These are phyloP conservation scores for Furnarius figulus DNA, from an alignment of 2,113 vertebrate genomes.

Conservation along the genomic window DNA sequence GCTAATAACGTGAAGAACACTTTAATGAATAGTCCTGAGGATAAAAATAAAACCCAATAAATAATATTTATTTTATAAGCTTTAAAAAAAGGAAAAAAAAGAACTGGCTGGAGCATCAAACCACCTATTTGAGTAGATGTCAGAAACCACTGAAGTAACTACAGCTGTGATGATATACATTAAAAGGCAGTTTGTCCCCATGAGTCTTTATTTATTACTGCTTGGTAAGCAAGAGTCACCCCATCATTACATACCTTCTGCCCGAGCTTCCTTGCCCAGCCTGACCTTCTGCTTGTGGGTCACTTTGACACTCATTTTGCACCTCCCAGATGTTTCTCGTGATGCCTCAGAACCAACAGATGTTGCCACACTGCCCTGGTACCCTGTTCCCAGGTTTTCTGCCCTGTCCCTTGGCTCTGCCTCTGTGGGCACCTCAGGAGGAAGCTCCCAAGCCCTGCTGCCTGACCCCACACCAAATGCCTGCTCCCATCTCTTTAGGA, in stretches of 20 bases:
- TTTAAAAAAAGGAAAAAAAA: not conserved
- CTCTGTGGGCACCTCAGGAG: not conserved
- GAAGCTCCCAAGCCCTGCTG: not conserved
- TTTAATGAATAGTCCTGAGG: constrained; percentile 58
- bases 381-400: not conserved
- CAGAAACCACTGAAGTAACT: constrained; percentile 32
- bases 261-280: not conserved
- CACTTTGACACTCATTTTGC: not conserved
- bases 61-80: constrained; percentile 54
- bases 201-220: constrained; percentile 7
- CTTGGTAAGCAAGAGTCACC: not conserved
- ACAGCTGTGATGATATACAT: not conserved
- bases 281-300: not conserved
- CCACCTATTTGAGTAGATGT: not conserved
- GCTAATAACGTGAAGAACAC: constrained; percentile 37
- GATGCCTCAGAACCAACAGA: not conserved
- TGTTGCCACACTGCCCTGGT: not conserved
- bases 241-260: not conserved
- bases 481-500: not conserved
- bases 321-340: not conserved
- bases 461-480: not conserved
- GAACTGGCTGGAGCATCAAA: not conserved
- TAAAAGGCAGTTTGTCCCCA: not conserved
- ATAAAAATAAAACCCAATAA: constrained; percentile 49
- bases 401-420: not conserved